These are phyloP conservation scores for Ochotona princeps DNA, from an alignment of 2,113 vertebrate genomes.

Conservation along the genomic window DNA sequence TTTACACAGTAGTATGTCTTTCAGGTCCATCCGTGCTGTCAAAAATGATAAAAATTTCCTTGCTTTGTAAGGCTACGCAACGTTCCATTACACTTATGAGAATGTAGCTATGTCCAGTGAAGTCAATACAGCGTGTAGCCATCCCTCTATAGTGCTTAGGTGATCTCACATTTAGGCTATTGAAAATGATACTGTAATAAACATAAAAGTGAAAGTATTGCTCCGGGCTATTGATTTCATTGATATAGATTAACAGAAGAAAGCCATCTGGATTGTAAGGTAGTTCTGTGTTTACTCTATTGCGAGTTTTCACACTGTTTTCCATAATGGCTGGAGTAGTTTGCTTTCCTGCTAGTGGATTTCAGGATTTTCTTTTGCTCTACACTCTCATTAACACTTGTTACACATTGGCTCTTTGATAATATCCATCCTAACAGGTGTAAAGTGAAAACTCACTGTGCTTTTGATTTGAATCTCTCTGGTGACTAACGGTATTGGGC, in stretches of 20 bases:
- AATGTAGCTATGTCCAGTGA: not conserved
- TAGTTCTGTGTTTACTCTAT: not conserved
- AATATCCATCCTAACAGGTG: not conserved
- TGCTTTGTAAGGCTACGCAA: not conserved
- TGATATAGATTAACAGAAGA: not conserved
- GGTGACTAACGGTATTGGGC: not conserved
- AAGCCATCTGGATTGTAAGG: not conserved
- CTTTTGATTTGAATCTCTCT: not conserved
- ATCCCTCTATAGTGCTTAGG: not conserved
- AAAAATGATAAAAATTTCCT: not conserved
- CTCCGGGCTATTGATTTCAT: not conserved
- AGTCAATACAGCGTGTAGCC: not conserved
- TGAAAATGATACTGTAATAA: not conserved
- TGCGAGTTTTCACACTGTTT: not conserved
- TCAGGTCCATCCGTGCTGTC: not conserved
- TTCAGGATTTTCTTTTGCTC: not conserved
- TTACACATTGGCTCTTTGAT: not conserved
- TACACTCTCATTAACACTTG: not conserved
- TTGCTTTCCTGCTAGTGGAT: not conserved
- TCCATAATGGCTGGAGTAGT: not conserved
- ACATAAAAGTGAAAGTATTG: not conserved
- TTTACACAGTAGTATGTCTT: not conserved
- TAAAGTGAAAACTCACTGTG: not conserved
- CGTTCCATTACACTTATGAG: not conserved
- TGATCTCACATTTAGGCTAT: not conserved